Conservation (phyloP, 1,140 invertebrate genomes). For the Goniozus legneri region DNA sequence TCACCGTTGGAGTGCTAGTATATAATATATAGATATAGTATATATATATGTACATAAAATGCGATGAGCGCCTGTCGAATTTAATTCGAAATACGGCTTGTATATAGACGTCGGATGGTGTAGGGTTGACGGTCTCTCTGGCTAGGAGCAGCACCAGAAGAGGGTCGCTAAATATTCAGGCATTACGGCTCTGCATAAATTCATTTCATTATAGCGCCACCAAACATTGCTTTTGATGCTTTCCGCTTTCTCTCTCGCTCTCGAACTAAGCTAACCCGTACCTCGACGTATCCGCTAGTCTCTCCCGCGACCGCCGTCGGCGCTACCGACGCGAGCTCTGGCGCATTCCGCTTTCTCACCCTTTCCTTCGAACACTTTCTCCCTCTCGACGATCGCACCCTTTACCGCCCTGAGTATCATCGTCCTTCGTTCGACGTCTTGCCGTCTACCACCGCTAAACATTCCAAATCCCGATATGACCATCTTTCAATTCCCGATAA, state of each 20-base stretch:
- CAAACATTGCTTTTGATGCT: conserved; percentile 61
- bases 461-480: no score
- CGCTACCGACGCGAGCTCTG: conserved; percentile 22
- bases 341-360: conserved; percentile 33
- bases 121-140: conserved; percentile 34
- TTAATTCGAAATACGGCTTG: conserved; percentile 35
- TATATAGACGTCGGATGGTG: no score
- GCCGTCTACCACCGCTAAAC: no score
- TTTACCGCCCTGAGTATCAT: conserved; percentile 34
- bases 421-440: conserved; percentile 21
- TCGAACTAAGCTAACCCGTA: conserved; percentile 42
- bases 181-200: conserved; percentile 65
- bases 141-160: conserved; percentile 50
- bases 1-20: no score
- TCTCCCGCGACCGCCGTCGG: conserved; percentile 37
- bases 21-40: no score
- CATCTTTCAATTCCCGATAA: no score
- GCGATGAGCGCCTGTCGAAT: no score
- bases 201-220: conserved; percentile 63
- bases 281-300: conserved; percentile 28
- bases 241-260: conserved; percentile 34
- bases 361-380: conserved; percentile 28
- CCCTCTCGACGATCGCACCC: conserved; percentile 21
- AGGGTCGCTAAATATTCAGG: conserved; percentile 61
- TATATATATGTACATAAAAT: no score